Evolutionary conservation across 1,140 invertebrate species (phyloP), one percentile per base, ranked within the genome.

Genomic region (Apis florea): DNA sequence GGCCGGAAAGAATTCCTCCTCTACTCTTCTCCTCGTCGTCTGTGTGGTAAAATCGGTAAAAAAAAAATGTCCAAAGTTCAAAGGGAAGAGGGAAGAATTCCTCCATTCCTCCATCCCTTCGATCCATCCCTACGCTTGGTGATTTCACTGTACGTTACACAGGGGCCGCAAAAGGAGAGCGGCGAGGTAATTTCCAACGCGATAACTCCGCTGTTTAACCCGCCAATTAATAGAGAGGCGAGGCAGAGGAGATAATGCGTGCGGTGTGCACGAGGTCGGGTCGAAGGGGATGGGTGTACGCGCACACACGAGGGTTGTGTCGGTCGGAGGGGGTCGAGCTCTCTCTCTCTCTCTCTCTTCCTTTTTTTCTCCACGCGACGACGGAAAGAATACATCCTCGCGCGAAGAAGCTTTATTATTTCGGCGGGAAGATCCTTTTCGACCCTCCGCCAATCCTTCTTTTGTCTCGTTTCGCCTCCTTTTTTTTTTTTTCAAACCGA

Each of bases 351-450:
- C 0, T 40, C 31, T 0, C 31, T 40, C 31, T 40, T 40, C 31
- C 31, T 51, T 17, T 49, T 63, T 73, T 53, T 59, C 24, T 68
- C 72, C 58, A 6, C 11, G 26, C 78, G 21, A 13, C 15, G 47
- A 15, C 49, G 66, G 66, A 76, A 63, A 79, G 83, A 84, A 86
- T 86, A 80, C 75, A 83, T 85, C 61, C 75, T 71, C 10, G 58
- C 75, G 63, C 11, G 54, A 67, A 77, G 56, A 56, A 21, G 68
- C 68, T 82, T 84, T 68, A 69, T 82, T 82, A 84, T 84, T 84
- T 84, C 74, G 73, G 26, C 26, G 63, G 70, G 58, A 40, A 40
- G 31, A 68, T 85, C 70, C 74, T 79, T 78, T 70, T 67, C 59
- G 51, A 68, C 31, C 64, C 58, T 19, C 53, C 15, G 21, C 24